Base-by-base conservation (phyloP, 2,797 vertebrate species). In the Aratinga solstitialis region DNA sequence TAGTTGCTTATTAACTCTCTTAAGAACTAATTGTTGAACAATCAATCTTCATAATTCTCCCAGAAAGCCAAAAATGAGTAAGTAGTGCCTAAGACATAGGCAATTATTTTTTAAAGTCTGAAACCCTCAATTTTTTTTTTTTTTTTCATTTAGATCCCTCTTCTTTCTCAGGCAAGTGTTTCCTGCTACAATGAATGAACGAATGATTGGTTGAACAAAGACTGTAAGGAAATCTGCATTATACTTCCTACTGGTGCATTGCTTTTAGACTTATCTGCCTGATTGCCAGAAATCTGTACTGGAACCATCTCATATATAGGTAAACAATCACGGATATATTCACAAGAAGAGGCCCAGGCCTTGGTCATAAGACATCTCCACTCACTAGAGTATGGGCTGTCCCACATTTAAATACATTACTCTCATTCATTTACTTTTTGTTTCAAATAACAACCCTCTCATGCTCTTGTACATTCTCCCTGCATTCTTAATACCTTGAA, bases 301-400 rank as follows among this genome's bases (percentile, higher is more conserved):
- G 5, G 16, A 10, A 40, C 29, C 6, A 45, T 11, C 51, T 59
- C 16, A 19, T 0, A 0, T 2, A 1, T 18, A 59, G 10, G 11
- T 43, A 47, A 75, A 8, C 17, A 76, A 3, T 8, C 23, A 45
- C 8, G 79, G 10, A 43, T 20, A 20, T 0, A 26, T 5, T 53
- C 27, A 53, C 22, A 38, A 42, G 7, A 85, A 17, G 8, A 74
- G 20, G 9, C 27, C 29, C 9, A 43, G 13, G 17, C 18, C 36
- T 77, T 42, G 12, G 18, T 77, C 32, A 54, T 40, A n/a, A 63
- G 19, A 19, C 27, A 47, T 9, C 19, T 50, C 11, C 29, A 40
- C 6, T 12, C 11, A 3, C 4, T 40, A 18, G 22, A 17, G 5
- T 5, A 19, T 1, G 1, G 15, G 9, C 45, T 85, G 22, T 13